phyloP scores from a whole-genome alignment of 2,797 vertebrate species.

The Trichosurus vulpecula region DNA sequence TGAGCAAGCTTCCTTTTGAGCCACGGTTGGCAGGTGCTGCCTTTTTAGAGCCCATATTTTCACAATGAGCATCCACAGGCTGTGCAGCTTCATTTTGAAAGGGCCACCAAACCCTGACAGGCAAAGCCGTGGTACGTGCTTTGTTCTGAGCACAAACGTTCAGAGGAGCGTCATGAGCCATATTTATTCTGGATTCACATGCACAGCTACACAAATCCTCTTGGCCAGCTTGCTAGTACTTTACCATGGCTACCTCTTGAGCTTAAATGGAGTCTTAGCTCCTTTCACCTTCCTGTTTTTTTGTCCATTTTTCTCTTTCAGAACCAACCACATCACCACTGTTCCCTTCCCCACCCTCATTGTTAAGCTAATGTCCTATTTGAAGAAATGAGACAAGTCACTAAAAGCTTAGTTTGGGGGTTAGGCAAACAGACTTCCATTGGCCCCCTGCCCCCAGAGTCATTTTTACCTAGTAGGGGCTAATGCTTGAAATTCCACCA shows the following conservation, averaged over 20 bases:
- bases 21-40: background rate
- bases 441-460: background rate
- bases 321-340: background rate
- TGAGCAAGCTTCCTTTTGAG: background rate
- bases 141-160: background rate
- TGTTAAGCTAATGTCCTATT: background rate
- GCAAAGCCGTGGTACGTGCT: background rate
- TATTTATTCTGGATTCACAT: background rate
- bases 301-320: background rate
- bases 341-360: background rate
- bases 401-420: background rate
- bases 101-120: slow-evolving; percentile 4
- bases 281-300: background rate
- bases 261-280: background rate
- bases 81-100: slow-evolving; percentile 33
- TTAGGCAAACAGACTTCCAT: background rate
- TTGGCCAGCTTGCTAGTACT: background rate
- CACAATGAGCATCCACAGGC: background rate
- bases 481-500: background rate
- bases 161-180: background rate
- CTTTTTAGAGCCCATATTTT: background rate
- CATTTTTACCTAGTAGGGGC: background rate
- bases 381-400: background rate
- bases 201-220: background rate
- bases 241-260: background rate